These are phyloP conservation scores for Thymelicus lineola DNA, from an alignment of 2,888 invertebrate species.

Conservation along the genomic window DNA sequence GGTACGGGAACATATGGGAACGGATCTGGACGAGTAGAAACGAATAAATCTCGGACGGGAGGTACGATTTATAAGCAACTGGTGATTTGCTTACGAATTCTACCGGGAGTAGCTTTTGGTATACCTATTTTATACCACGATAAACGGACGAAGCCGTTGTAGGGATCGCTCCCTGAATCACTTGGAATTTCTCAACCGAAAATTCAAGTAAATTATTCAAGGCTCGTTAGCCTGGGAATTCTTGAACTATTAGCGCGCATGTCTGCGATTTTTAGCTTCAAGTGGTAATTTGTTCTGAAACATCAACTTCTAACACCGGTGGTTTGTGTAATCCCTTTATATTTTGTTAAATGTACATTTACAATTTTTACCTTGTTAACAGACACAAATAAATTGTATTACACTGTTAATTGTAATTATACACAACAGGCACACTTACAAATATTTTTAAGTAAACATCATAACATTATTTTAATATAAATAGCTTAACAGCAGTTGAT, in stretches of 20 bases:
- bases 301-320: neutral
- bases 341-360: neutral
- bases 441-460: no score
- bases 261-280: slow-evolving; percentile 5
- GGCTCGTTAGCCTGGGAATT: slow-evolving; percentile 14
- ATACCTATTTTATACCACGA: slow-evolving; percentile 27
- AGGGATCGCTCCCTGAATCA: slow-evolving; percentile 15
- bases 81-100: slow-evolving; percentile 76
- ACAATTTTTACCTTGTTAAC: no score
- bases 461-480: no score
- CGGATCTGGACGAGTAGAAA: slow-evolving; percentile 51
- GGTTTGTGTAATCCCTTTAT: neutral
- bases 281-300: slow-evolving; percentile 1
- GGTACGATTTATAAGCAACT: slow-evolving; percentile 74
- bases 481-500: no score
- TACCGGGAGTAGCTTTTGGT: slow-evolving; percentile 57
- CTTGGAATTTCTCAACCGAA: slow-evolving; percentile 26
- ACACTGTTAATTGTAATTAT: no score
- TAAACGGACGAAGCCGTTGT: slow-evolving; percentile 24
- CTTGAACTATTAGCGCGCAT: slow-evolving; percentile 13
- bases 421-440: no score
- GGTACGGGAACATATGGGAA: slow-evolving; percentile 54
- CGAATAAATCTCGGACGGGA: slow-evolving; percentile 72
- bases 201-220: slow-evolving; percentile 27
- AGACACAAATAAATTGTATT: no score